Base-by-base conservation (phyloP, 2,113 vertebrate species). In the Colaptes auratus region DNA sequence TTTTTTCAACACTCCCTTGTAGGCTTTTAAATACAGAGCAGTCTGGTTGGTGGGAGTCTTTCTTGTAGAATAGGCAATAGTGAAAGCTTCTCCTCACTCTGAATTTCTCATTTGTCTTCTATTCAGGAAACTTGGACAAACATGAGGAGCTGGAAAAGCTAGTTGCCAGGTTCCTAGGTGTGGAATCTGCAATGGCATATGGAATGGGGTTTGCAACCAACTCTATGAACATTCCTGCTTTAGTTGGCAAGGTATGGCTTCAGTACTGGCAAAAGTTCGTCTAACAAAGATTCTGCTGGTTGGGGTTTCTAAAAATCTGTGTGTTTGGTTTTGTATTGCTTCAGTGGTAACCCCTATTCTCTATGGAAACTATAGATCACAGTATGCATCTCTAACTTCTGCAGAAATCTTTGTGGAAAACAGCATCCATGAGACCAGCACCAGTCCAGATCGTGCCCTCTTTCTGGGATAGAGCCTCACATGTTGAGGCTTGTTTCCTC, bases 161-260 rank as follows among this genome's bases (percentile, higher is more conserved):
- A 92, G 97, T 98, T 78, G 99, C 99, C 83, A 98, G 96, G 71
- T 99, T 99, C 92, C 97, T 99, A 77, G 99, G 99, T 50, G 99
- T 99, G 42, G 99, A 99, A 96, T 98, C 99, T 72, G 98, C 99
- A 61, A 98, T 99, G 99, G 78, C 97, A 5, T 99, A 99, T 81
- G 99, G 99, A 60, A 99, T 99, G 99, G 99, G 99, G 58, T 99
- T 99, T 85, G 99, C 99, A 42, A 99, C 99, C 75, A 99, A 99
- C 95, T 99, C 99, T 71, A 99, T 99, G 99, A 99, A 99, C 97
- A 99, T 99, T 98, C 99, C 99, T 92, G 98, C 99, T 81, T 98
- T 99, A 66, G 98, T 98, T 76, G 98, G 99, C 95, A 99, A 99
- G 98, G 99, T 99, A 98, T 59, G 96, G 18, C 65, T 94, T 86